Evolutionary conservation across 1,140 invertebrate genomes (phyloP).

Genomic region (Drosophila prosaltans): DNA sequence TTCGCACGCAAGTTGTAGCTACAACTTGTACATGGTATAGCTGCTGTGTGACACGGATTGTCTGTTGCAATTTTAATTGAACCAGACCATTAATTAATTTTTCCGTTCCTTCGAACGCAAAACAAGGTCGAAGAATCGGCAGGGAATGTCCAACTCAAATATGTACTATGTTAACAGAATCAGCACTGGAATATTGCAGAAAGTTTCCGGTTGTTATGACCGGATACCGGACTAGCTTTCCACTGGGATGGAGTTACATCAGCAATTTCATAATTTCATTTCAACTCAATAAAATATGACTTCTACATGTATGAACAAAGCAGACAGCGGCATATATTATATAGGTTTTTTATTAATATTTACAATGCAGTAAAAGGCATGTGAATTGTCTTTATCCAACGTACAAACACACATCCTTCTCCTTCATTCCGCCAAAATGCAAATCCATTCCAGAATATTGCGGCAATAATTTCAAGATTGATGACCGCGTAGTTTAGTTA

Average conservation of each 20-base stretch:
- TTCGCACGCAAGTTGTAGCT: constrained; percentile 70
- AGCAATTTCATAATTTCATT: no score
- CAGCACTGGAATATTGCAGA: no score
- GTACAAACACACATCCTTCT: background rate
- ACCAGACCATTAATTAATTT: constrained; percentile 13
- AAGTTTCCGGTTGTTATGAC: no score
- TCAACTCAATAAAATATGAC: no score
- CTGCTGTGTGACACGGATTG: constrained; percentile 70
- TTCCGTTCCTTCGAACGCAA: background rate
- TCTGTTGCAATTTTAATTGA: constrained; percentile 39
- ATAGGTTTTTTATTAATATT: no score
- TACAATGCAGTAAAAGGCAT: no score
- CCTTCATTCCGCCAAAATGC: constrained; percentile 32
- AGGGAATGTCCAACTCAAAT: background rate
- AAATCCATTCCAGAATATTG: constrained; percentile 54
- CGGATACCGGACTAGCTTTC: no score
- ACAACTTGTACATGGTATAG: constrained; percentile 62
- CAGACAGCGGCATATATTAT: no score
- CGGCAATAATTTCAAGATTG: constrained; percentile 79
- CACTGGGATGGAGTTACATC: no score
- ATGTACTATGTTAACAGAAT: no score
- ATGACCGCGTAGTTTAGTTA: constrained; percentile 75
- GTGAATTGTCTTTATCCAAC: no score
- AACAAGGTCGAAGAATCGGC: background rate
- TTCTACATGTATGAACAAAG: no score